phyloP scores from a whole-genome alignment of 2,797 vertebrate genomes.

The Pantherophis alleghaniensis region DNA sequence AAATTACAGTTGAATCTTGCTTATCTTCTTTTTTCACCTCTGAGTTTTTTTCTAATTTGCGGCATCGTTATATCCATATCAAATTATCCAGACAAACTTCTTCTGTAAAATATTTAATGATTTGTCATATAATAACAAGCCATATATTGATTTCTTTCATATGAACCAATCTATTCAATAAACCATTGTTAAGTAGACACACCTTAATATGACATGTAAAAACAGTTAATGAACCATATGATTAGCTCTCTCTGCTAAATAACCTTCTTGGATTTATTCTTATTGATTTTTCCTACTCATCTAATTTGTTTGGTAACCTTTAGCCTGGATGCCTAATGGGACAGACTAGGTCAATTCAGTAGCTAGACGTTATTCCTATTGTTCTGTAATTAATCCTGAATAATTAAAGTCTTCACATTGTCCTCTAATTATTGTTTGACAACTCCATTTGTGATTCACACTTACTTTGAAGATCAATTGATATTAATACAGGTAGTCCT shows the following conservation, averaged over 20 bases:
- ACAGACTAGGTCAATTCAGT: neutral
- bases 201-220: neutral
- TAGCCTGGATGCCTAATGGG: neutral
- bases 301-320: neutral
- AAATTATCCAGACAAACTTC: neutral
- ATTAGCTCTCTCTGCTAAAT: neutral
- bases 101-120: neutral
- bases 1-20: neutral
- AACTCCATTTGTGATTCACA: constrained; percentile 28
- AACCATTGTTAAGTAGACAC: neutral
- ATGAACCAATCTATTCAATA: neutral
- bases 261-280: neutral
- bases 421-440: constrained; percentile 38
- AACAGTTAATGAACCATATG: neutral
- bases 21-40: neutral
- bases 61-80: neutral
- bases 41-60: neutral
- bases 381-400: neutral
- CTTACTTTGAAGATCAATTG: constrained; percentile 8
- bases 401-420: constrained; percentile 7
- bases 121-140: neutral
- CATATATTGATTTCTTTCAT: neutral
- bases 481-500: neutral
- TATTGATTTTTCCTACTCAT: neutral
- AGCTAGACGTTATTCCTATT: neutral